A percentile compares a stretch with the other conserved stretches of the same genome.
Conservation (phyloP, 2,797 vertebrate genomes). For the Sciurus carolinensis region DNA sequence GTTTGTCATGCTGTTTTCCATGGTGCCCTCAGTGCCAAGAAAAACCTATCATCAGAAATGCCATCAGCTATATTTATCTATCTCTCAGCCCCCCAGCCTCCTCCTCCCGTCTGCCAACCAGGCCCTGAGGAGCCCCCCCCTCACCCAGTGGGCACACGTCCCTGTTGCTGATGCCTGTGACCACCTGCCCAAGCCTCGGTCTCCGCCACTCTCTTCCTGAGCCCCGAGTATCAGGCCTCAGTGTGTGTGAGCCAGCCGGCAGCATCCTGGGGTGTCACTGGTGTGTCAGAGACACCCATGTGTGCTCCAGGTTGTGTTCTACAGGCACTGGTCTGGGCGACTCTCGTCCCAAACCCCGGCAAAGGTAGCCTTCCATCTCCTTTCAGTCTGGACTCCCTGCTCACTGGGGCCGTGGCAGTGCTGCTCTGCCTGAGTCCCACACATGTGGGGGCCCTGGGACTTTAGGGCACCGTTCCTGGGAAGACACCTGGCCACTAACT, state of each 20-base stretch:
- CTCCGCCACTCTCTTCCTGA: background rate
- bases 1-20: conserved; percentile 81
- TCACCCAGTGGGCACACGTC: conserved; percentile 81
- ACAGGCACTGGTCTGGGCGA: background rate
- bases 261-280: background rate
- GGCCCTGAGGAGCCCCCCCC: conserved; percentile 77
- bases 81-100: conserved; percentile 84
- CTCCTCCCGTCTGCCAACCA: conserved; percentile 83
- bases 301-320: background rate
- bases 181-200: conserved; percentile 79
- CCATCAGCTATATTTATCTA: conserved; percentile 86
- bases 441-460: background rate
- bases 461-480: background rate
- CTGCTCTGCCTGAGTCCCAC: background rate
- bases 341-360: background rate
- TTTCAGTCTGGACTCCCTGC: background rate
- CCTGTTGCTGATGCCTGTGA: conserved; percentile 71
- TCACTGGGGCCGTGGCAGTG: background rate
- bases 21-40: conserved; percentile 85
- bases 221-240: background rate
- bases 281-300: background rate
- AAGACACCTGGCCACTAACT: background rate
- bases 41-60: conserved; percentile 86
- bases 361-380: background rate
- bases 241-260: background rate